Conservation (phyloP, 2,113 vertebrate genomes). For the Lycaon pictus region DNA sequence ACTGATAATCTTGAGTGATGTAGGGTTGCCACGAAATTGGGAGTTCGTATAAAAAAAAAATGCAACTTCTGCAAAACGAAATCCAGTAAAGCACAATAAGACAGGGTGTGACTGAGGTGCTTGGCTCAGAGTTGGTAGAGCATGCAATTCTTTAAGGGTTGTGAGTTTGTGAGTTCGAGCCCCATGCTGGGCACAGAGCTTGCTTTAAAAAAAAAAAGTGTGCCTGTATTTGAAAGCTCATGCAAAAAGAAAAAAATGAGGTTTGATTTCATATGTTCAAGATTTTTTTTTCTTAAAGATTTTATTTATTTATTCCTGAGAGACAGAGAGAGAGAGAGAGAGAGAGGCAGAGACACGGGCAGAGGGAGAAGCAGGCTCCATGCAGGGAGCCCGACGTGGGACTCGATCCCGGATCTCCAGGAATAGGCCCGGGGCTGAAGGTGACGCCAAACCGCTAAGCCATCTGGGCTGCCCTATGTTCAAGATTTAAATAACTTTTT, state of each 20-base stretch:
- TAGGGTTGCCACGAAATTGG: not conserved
- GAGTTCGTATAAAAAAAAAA: not conserved
- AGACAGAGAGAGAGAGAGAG: too few species aligned
- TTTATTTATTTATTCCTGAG: too few species aligned
- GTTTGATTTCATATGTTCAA: not conserved
- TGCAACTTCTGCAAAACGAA: not conserved
- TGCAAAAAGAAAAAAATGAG: not conserved
- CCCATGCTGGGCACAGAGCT: not conserved
- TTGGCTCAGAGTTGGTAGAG: not conserved
- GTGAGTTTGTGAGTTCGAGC: not conserved
- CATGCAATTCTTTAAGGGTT: not conserved
- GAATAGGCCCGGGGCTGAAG: too few species aligned
- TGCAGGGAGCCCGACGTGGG: too few species aligned
- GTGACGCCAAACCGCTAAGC: too few species aligned
- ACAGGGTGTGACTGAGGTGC: not conserved
- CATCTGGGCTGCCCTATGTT: not conserved
- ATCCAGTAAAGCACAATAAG: not conserved
- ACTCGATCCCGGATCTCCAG: too few species aligned
- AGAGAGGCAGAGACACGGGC: too few species aligned
- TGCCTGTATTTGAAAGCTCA: not conserved
- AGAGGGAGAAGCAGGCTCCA: too few species aligned
- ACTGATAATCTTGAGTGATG: not conserved
- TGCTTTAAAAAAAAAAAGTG: not conserved
- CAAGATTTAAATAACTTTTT: slow-evolving; percentile 18
- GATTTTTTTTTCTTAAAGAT: not conserved